Evolutionary conservation across 2,113 vertebrate genomes (phyloP), one percentile per base, ranked within the genome.

Genomic region (Pelvicachromis taeniatus): DNA sequence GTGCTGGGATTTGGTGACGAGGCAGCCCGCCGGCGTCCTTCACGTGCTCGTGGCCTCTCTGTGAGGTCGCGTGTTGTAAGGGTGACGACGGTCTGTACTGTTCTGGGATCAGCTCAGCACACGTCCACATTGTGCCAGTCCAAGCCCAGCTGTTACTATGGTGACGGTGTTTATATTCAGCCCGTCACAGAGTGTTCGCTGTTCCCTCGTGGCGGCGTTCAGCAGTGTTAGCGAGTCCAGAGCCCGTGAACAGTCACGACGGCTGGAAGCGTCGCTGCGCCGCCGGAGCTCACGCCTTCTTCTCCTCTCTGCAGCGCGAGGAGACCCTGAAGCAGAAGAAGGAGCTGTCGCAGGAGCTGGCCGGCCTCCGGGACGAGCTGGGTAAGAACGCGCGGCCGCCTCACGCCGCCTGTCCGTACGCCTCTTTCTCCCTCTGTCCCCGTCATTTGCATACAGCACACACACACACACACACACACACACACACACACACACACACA

Each of bases 271-370:
- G 14, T 23, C 11, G 14, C 23, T 1, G 7, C 33, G 31, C 17
- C 9, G n/a, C 17, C 19, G 31, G 19, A 65, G 6, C 26, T 50
- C 42, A 31, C 7, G 7, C 11, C 9, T 3, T 26, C 26, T 3
- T 50, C 14, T 73, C 70, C 7, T 42, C 9, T 85, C 21, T 84
- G 55, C 95, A 98, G 97, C 95, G 93, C 3, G 97, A 98, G 61
- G 96, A 97, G 85, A 88, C 94, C 0, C 77, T 97, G 83, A 97
- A 96, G 84, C 96, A 97, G 88, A 96, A 89, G 78, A 97, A 96
- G 89, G 94, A 95, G 38, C 91, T 97, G 9, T 97, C 96, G n/a
- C 93, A 94, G 88, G 96, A 98, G 29, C 93, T 98, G 58, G 35
- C 93, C 26, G 95, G 92, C 85, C 96, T 98, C 61, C 94, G 94